These are phyloP conservation scores for Chaenocephalus aceratus DNA, from an alignment of 2,113 vertebrate genomes.

Conservation along the genomic window DNA sequence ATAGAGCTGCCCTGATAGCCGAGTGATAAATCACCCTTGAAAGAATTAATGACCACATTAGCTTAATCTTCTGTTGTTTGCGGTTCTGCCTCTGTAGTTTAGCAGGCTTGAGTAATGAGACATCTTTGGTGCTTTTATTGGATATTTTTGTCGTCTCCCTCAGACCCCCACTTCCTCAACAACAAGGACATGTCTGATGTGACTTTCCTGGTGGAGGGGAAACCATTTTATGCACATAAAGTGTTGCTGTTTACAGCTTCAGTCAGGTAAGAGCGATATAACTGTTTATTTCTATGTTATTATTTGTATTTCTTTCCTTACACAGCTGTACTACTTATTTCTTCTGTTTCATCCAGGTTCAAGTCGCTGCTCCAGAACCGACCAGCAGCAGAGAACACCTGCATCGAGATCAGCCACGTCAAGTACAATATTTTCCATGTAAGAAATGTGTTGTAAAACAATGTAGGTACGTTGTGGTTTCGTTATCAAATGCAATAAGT, in stretches of 20 bases:
- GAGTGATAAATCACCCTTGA: slow-evolving; percentile 5
- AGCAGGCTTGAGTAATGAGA: not conserved
- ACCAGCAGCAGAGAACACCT: slow-evolving; percentile 93
- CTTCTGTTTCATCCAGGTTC: slow-evolving; percentile 84
- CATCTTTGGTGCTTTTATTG: not conserved
- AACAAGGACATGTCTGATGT: slow-evolving; percentile 88
- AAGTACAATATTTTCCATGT: slow-evolving; percentile 84
- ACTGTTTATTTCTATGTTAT: no score
- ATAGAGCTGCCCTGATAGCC: not conserved
- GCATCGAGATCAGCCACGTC: slow-evolving; percentile 92
- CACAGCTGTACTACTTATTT: not conserved
- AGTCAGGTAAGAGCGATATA: slow-evolving; percentile 66
- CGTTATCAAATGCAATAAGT: not conserved
- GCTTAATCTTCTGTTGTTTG: slow-evolving; percentile 8
- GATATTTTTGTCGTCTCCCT: not conserved
- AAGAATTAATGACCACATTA: slow-evolving; percentile 22
- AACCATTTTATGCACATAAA: slow-evolving; percentile 87
- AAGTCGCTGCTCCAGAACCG: slow-evolving; percentile 96
- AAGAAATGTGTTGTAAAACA: slow-evolving; percentile 5
- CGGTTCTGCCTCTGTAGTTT: not conserved
- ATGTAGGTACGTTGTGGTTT: not conserved
- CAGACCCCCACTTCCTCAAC: slow-evolving; percentile 86
- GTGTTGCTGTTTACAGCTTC: slow-evolving; percentile 86
- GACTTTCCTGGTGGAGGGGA: slow-evolving; percentile 87
- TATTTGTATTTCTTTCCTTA: not conserved